Conservation (phyloP, 2,797 vertebrate species). For the Psittacula echo region DNA sequence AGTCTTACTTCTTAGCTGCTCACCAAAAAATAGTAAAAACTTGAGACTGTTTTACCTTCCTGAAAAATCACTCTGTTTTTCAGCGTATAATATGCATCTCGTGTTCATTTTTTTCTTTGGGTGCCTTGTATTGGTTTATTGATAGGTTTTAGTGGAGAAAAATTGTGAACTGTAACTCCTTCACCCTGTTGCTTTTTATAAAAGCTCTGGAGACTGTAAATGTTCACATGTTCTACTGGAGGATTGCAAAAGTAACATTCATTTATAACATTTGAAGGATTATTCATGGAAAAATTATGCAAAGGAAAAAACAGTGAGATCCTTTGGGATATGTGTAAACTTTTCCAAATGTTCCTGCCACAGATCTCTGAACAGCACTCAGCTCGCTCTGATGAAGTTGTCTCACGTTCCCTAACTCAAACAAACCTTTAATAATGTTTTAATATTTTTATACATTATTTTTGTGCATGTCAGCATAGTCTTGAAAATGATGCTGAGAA, state of each 20-base stretch:
- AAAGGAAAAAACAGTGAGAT: conserved; percentile 80
- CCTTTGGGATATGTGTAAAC: conserved; percentile 79
- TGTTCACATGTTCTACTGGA: conserved; percentile 76
- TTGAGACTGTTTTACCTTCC: background rate
- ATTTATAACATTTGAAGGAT: conserved; percentile 78
- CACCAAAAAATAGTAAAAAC: background rate
- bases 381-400: conserved; percentile 37
- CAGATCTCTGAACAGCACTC: conserved; percentile 66
- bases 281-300: conserved; percentile 85
- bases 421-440: conserved; percentile 56
- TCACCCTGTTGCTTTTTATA: conserved; percentile 44
- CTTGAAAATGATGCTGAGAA: conserved; percentile 62
- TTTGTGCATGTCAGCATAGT: conserved; percentile 48
- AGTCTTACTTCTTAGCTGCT: conserved; percentile 19
- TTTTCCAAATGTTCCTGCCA: conserved; percentile 80
- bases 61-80: background rate
- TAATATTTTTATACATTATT: conserved; percentile 55
- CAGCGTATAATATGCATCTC: background rate
- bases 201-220: conserved; percentile 69
- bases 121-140: conserved; percentile 27
- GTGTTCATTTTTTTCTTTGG: background rate
- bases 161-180: conserved; percentile 61
- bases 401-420: conserved; percentile 49
- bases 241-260: conserved; percentile 77
- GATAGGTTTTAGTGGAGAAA: conserved; percentile 46